phyloP scores from a whole-genome alignment of 37 sponge, comb jelly and placozoan species.

The Hormiphora californensis region DNA sequence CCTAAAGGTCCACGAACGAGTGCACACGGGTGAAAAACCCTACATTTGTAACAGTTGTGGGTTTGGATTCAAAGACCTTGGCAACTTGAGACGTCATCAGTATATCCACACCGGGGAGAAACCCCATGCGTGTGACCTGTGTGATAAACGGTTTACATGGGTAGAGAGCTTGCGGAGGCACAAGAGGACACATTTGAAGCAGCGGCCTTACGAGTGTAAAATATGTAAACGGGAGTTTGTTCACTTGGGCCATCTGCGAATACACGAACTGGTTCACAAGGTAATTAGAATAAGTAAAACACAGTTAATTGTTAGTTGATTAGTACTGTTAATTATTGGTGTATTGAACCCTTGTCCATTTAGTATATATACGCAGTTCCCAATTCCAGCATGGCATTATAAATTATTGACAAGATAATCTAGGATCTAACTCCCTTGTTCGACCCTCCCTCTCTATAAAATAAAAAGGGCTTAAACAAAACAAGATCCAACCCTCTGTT shows the following conservation, averaged over 20 bases:
- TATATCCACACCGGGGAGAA: slow-evolving; percentile 50
- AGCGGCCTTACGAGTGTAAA: slow-evolving; percentile 51
- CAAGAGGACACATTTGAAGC: slow-evolving; percentile 41
- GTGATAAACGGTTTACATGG: slow-evolving; percentile 36
- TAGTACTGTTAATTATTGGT: background rate
- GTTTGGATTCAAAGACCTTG: slow-evolving; percentile 51
- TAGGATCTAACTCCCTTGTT: no score
- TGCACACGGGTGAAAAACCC: slow-evolving; percentile 41
- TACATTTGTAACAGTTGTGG: slow-evolving; percentile 49
- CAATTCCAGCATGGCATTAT: no score
- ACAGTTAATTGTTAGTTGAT: background rate
- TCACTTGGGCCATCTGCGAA: slow-evolving; percentile 37
- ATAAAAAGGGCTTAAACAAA: no score
- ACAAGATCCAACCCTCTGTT: no score
- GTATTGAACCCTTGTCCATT: no score
- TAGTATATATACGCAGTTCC: no score
- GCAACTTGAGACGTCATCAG: slow-evolving; percentile 36
- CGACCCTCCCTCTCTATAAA: background rate
- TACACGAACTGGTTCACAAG: slow-evolving; percentile 51
- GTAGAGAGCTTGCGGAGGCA: slow-evolving; percentile 25
- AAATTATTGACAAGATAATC: no score
- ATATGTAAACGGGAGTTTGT: slow-evolving; percentile 23
- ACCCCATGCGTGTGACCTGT: slow-evolving; percentile 38
- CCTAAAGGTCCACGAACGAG: slow-evolving; percentile 43
- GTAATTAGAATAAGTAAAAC: no score